Evolutionary conservation across 1,140 invertebrate species (phyloP).

Genomic region (Lerema accius): DNA sequence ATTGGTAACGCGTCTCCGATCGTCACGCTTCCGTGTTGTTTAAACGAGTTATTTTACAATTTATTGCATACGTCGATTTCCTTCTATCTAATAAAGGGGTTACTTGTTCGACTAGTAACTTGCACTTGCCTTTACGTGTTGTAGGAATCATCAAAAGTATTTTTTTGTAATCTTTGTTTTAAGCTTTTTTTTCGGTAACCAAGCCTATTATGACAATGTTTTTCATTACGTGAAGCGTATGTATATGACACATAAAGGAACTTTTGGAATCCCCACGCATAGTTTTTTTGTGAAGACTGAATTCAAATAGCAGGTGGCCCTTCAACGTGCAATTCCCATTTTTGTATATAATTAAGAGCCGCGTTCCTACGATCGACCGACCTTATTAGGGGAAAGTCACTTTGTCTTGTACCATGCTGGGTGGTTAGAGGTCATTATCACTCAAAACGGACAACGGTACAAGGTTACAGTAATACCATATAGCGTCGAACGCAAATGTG

Average conservation of each 20-base stretch:
- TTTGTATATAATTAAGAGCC: slow-evolving; percentile 16
- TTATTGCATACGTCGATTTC: no score
- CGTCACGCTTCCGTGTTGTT: background rate
- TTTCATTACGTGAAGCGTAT: no score
- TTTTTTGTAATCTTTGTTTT: no score
- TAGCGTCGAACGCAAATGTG: background rate
- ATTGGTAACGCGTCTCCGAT: slow-evolving; percentile 19
- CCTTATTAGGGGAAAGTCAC: slow-evolving; percentile 31
- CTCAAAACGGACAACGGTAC: slow-evolving; percentile 22
- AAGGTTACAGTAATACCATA: slow-evolving; percentile 17
- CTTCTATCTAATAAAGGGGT: no score
- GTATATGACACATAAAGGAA: no score
- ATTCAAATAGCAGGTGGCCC: background rate
- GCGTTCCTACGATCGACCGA: slow-evolving; percentile 11
- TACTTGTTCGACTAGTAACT: no score
- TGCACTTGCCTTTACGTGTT: no score
- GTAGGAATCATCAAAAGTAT: no score
- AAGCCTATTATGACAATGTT: no score
- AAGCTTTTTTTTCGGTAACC: no score
- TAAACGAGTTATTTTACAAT: slow-evolving; percentile 11
- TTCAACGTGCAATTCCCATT: slow-evolving; percentile 10
- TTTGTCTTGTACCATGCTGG: slow-evolving; percentile 11
- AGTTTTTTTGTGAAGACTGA: background rate
- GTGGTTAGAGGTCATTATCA: slow-evolving; percentile 32
- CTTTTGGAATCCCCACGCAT: background rate